Evolutionary conservation across 2,113 vertebrate genomes (phyloP).

Genomic region (Astatotilapia flaviijosephi): DNA sequence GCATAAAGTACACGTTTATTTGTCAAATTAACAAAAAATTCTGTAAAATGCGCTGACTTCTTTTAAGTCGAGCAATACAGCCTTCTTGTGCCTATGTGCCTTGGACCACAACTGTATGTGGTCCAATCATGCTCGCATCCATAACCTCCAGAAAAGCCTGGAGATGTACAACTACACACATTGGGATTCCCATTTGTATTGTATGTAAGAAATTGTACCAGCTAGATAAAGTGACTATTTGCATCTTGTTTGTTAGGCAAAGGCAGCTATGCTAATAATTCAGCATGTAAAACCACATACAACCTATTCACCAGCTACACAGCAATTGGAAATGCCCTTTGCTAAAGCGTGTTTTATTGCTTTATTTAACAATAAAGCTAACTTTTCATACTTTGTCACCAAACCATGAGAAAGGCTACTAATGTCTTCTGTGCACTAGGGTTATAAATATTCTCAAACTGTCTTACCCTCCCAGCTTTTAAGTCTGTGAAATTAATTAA

Average conservation of each 20-base stretch:
- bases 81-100: accelerated
- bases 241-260: neutral
- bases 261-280: neutral
- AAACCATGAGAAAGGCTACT: neutral
- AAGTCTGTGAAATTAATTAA: neutral
- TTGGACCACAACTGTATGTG: neutral
- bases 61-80: neutral
- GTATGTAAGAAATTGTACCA: neutral
- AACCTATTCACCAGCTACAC: neutral
- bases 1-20: neutral
- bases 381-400: neutral
- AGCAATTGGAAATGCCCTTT: neutral
- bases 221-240: neutral
- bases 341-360: neutral
- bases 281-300: neutral
- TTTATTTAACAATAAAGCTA: neutral
- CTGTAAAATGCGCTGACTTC: neutral
- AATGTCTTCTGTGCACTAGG: neutral
- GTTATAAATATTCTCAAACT: neutral
- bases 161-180: neutral
- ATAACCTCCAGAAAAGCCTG: accelerated
- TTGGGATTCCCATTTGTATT: neutral
- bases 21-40: neutral
- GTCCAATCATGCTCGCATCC: neutral
- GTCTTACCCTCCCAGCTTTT: neutral